phyloP scores from a whole-genome alignment of 2,797 vertebrate genomes.

The Hephaestus fuliginosus region DNA sequence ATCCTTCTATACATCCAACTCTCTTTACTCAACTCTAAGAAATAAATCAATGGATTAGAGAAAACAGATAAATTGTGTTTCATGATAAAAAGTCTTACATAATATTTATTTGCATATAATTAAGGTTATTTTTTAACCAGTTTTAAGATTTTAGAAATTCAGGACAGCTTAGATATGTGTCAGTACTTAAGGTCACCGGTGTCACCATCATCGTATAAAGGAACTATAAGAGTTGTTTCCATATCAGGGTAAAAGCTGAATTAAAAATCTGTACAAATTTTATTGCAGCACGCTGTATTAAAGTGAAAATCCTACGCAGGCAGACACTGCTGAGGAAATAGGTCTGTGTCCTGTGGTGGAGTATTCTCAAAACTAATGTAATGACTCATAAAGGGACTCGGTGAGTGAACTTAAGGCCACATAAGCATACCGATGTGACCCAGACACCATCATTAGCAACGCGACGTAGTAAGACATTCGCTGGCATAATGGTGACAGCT shows the following conservation, averaged over 20 bases:
- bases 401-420: constrained; percentile 64
- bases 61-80: not conserved
- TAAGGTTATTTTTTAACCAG: not conserved
- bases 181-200: not conserved
- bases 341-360: constrained; percentile 44
- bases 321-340: constrained; percentile 26
- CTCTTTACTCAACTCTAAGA: not conserved
- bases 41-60: not conserved
- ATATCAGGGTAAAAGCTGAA: not conserved
- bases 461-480: constrained; percentile 35
- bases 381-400: constrained; percentile 69
- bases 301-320: constrained; percentile 37
- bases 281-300: not conserved
- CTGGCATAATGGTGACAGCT: constrained; percentile 45
- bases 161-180: not conserved
- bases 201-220: not conserved
- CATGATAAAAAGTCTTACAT: not conserved
- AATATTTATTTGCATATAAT: not conserved
- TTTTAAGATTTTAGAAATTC: not conserved
- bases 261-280: constrained; percentile 7
- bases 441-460: constrained; percentile 49
- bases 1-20: constrained; percentile 10
- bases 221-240: not conserved
- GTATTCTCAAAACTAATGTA: constrained; percentile 57
- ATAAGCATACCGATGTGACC: constrained; percentile 48